A percentile compares a stretch with the other conserved stretches of the same genome.
Conservation (phyloP, 2,797 vertebrate species). For the Microctenopoma steveboyesi region DNA sequence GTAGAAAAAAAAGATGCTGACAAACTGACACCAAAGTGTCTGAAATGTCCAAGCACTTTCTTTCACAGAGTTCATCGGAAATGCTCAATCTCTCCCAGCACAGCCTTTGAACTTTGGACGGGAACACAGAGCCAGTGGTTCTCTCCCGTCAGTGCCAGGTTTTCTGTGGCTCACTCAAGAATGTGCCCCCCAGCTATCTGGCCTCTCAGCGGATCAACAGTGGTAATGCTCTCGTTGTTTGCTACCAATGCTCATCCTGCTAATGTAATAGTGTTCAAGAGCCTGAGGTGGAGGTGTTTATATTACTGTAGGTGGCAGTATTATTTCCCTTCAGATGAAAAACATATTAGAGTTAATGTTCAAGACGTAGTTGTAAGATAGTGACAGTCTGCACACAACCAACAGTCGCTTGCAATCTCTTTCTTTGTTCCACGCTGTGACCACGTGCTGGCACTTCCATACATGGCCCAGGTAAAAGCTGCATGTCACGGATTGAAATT, state of each 20-base stretch:
- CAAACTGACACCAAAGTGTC: slow-evolving; percentile 42
- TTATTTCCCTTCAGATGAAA: slow-evolving; percentile 62
- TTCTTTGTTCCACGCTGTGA: slow-evolving; percentile 3
- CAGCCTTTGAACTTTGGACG: slow-evolving; percentile 44
- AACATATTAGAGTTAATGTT: slow-evolving; percentile 49
- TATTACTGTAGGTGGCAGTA: slow-evolving; percentile 48
- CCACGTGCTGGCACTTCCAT: neutral
- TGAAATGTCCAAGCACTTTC: slow-evolving; percentile 9
- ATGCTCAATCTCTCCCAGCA: slow-evolving; percentile 15
- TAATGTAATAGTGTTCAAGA: slow-evolving; percentile 55
- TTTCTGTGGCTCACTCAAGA: slow-evolving; percentile 55
- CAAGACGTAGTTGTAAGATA: slow-evolving; percentile 4
- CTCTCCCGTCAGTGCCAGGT: slow-evolving; percentile 33
- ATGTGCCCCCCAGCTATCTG: slow-evolving; percentile 58
- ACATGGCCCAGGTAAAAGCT: slow-evolving; percentile 19
- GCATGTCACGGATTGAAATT: slow-evolving; percentile 18
- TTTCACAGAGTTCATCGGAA: slow-evolving; percentile 27
- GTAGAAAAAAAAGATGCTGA: slow-evolving; percentile 35
- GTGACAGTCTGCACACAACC: neutral
- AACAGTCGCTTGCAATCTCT: neutral
- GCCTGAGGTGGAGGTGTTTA: slow-evolving; percentile 51
- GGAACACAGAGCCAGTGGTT: slow-evolving; percentile 29
- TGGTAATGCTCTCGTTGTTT: slow-evolving; percentile 53
- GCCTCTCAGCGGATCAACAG: slow-evolving; percentile 45
- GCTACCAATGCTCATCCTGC: slow-evolving; percentile 52